These are phyloP conservation scores for Pammene fasciana DNA, from an alignment of 2,888 invertebrate species.

Conservation along the genomic window DNA sequence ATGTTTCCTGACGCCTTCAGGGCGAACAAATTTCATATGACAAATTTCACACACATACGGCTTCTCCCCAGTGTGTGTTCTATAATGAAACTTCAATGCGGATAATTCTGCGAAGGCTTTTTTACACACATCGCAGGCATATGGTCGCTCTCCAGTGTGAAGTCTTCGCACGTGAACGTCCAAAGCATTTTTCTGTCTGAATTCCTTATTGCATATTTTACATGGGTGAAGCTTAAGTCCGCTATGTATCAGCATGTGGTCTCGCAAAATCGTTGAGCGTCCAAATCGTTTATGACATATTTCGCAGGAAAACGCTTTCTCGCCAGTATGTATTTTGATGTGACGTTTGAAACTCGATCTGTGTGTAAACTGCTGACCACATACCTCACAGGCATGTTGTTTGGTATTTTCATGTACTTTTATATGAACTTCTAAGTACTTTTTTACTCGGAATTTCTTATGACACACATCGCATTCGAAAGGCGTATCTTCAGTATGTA, in stretches of 20 bases:
- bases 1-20: slow-evolving; percentile 10
- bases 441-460: slow-evolving; percentile 3
- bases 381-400: slow-evolving; percentile 11
- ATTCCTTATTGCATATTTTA: slow-evolving; percentile 6
- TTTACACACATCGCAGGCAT: slow-evolving; percentile 6
- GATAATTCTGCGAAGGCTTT: slow-evolving; percentile 1
- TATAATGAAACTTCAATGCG: neutral
- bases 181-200: slow-evolving; percentile 4
- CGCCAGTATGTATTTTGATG: slow-evolving; percentile 1
- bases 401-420: slow-evolving; percentile 9
- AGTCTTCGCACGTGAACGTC: neutral
- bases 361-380: neutral
- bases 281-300: slow-evolving; percentile 5
- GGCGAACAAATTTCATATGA: slow-evolving; percentile 10
- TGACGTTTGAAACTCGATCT: slow-evolving; percentile 7
- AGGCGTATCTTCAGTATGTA: slow-evolving; percentile 10
- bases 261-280: slow-evolving; percentile 4
- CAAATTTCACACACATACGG: slow-evolving; percentile 13
- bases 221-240: neutral
- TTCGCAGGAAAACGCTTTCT: slow-evolving; percentile 3
- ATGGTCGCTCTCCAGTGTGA: neutral
- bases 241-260: slow-evolving; percentile 15
- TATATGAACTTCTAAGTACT: slow-evolving; percentile 4
- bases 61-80: slow-evolving; percentile 13
- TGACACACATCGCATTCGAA: slow-evolving; percentile 6